phyloP scores from a whole-genome alignment of 2,888 invertebrate species.

The Spilosoma lubricipeda region DNA sequence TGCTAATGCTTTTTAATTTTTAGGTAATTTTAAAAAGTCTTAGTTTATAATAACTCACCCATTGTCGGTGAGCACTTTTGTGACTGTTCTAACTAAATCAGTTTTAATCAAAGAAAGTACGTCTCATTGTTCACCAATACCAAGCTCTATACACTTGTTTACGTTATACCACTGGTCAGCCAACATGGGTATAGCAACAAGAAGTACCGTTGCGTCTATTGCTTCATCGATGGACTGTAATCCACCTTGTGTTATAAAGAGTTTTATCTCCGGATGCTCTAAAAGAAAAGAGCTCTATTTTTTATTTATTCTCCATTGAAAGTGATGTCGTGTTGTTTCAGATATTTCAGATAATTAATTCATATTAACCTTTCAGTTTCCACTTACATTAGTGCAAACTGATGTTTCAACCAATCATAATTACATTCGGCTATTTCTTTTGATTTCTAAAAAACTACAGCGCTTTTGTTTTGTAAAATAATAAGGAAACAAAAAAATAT shows the following conservation, averaged over 20 bases:
- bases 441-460: too few relatives aligned
- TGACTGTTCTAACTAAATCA: slow-evolving; percentile 10
- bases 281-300: slow-evolving; percentile 16
- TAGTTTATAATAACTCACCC: slow-evolving; percentile 14
- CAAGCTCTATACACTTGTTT: slow-evolving; percentile 39
- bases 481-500: too few relatives aligned
- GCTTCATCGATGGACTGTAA: slow-evolving; percentile 46
- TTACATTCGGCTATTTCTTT: too few relatives aligned
- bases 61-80: slow-evolving; percentile 18
- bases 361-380: too few relatives aligned
- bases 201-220: slow-evolving; percentile 48
- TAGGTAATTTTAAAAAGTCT: neutral
- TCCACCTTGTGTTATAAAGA: slow-evolving; percentile 53
- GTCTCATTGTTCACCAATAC: slow-evolving; percentile 37
- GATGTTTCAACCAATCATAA: too few relatives aligned
- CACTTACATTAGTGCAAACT: too few relatives aligned
- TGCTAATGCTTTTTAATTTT: too few relatives aligned
- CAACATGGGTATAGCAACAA: slow-evolving; percentile 51
- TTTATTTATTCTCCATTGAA: neutral
- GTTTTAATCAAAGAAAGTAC: slow-evolving; percentile 19
- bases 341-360: too few relatives aligned
- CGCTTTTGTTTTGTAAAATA: too few relatives aligned
- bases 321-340: too few relatives aligned
- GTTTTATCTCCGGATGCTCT: slow-evolving; percentile 55
- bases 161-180: slow-evolving; percentile 52